Evolutionary conservation across 1,140 invertebrate species (phyloP).

Genomic region (Drosophila guanche): DNA sequence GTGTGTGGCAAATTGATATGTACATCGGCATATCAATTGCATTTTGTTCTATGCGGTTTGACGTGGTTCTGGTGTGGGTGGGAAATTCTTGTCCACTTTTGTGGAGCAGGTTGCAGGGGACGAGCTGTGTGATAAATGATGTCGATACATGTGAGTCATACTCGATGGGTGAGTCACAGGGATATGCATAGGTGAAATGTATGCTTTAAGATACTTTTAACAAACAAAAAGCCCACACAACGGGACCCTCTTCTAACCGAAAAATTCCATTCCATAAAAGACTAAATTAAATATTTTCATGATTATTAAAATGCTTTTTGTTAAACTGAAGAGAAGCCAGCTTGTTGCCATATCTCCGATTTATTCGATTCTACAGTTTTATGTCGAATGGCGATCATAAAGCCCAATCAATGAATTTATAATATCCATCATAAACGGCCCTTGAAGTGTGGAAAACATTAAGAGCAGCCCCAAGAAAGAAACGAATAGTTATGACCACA

Average conservation of each 20-base stretch:
- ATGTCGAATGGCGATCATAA: constrained; percentile 48
- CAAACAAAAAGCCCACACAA: not conserved
- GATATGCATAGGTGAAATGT: not conserved
- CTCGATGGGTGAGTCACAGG: constrained; percentile 9
- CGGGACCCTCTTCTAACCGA: not conserved
- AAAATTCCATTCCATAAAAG: constrained; percentile 21
- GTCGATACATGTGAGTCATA: constrained; percentile 2
- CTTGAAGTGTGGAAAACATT: constrained; percentile 76
- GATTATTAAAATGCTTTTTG: constrained; percentile 30
- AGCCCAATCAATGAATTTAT: constrained; percentile 76
- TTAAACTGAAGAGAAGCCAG: constrained; percentile 19
- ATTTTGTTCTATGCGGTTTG: constrained; percentile 14
- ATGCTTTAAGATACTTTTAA: constrained; percentile 1
- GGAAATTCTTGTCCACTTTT: constrained; percentile 46
- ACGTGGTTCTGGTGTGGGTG: constrained; percentile 50
- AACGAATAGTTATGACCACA: constrained; percentile 37
- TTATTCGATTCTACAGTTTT: constrained; percentile 34
- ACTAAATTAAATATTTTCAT: constrained; percentile 37
- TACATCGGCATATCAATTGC: constrained; percentile 68
- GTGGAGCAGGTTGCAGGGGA: constrained; percentile 40
- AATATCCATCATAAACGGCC: constrained; percentile 64
- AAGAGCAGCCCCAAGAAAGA: constrained; percentile 48
- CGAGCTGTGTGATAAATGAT: constrained; percentile 24
- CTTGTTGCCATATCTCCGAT: constrained; percentile 19
- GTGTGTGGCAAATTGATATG: constrained; percentile 76